Base-by-base conservation (phyloP, 2,888 invertebrate species). In the Melanchra persicariae region DNA sequence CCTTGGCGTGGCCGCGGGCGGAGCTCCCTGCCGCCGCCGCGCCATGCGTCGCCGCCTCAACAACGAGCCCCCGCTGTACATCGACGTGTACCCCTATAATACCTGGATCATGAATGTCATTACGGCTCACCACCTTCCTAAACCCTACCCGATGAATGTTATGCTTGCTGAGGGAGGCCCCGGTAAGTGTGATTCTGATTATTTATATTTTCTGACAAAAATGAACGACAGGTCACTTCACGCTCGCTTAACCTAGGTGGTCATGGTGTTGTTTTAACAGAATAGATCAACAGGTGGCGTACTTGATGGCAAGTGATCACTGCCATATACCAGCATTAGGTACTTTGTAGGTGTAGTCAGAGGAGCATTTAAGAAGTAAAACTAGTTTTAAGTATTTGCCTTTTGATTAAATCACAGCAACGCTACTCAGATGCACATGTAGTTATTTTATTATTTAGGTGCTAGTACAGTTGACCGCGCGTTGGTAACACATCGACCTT, bases 101-200 rank as follows among this genome's bases (percentile, higher is more conserved):
- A 87, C 88, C 1, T 95, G 95, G 95, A 92, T 95, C 19, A 86
- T 90, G 40, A 95, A 94, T 75, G 91, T 93, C 2, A 88, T 95
- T 51, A 91, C 92, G 0, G 95, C 95, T 0, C 85, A 91, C 63
- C 84, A 91, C 2, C 74, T 94, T n/a, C 95, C 95, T 0, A 76
- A 87, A 10, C 87, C 95, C 0, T 94, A 93, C 76, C 92, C 94
- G 1, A 88, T 90, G 2, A 91, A 89, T 66, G 93, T 93, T 65
- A 88, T 77, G 80, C 81, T 90, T 24, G 77, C 87, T n/a, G 91
- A 91, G 26, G 86, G 37, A 85, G 93, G 58, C 10, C 10, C 62
- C 1, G 65, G 79, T 79, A 52, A 79, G 63, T 67, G 15, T 45
- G 12, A 22, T 30, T 1, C n/a, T n/a, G n/a, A n/a, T n/a, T n/a